A percentile compares a stretch with the other conserved stretches of the same genome.
phyloP scores from a whole-genome alignment of 2,113 vertebrate species.

The Eidolon helvum region DNA sequence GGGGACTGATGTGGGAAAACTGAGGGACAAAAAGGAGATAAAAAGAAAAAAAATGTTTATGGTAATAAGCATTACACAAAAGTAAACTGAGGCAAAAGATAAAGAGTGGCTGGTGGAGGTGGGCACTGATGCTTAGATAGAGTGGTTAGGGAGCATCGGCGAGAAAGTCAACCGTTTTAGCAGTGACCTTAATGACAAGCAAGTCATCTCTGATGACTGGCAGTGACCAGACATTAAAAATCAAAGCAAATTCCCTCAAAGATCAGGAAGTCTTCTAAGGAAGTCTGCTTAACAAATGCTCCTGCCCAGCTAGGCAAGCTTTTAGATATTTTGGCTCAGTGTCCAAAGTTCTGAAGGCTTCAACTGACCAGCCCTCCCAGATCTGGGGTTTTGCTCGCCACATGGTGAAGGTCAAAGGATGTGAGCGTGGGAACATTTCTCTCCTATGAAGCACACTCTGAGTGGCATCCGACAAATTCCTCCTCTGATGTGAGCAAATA shows the following conservation, averaged over 20 bases:
- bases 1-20: not conserved
- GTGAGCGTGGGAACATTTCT: not conserved
- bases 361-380: not conserved
- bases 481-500: not conserved
- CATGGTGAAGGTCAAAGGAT: not conserved
- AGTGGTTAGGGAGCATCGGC: not conserved
- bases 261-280: not conserved
- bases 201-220: not conserved
- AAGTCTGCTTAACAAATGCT: not conserved
- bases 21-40: not conserved
- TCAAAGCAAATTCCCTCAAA: not conserved
- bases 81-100: not conserved
- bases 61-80: not conserved
- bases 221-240: not conserved
- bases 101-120: not conserved
- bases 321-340: slow-evolving; percentile 14
- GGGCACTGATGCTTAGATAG: not conserved
- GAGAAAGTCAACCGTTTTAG: not conserved
- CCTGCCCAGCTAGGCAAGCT: not conserved
- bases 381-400: not conserved
- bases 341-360: not conserved
- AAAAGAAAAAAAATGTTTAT: not conserved
- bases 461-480: not conserved
- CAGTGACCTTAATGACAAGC: not conserved
- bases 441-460: not conserved